Base-by-base conservation (phyloP, 2,888 invertebrate species). In the Stegophylla sp. region DNA sequence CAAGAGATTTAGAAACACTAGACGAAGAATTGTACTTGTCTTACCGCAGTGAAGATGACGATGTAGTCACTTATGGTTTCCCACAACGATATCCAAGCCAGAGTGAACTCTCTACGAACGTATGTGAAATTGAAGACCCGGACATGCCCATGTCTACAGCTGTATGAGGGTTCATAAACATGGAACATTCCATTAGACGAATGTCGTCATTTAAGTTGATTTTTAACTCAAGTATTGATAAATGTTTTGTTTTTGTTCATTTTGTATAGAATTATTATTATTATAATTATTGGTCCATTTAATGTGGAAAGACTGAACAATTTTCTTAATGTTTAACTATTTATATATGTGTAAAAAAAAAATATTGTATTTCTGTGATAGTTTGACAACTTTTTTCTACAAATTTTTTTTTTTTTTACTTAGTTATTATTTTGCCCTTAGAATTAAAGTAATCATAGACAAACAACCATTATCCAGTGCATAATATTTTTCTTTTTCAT, bases 101-200 rank as follows among this genome's bases (percentile, higher is more conserved):
- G 87, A 95, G 96, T 87, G 94, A 95, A 88, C 89, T 95, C 84
- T 96, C 96, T 75, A 92, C 93, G 75, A 92, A 92, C 86, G 89
- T 96, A 83, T 96, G 96, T 89, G 96, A 96, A 89, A 95, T 97
- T 85, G 96, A 96, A 87, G 94, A 94, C 82, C 84, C 85, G 12
- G 85, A 85, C 51, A 75, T 82, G 76, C 83, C 82, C 0, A 79
- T 79, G 79, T 79, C 79, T 15, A 79, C 79, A 3, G 79, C 79
- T 10, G 79, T 79, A 51, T 79, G 48, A 71, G 28, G 23, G n/a
- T 45, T 69, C 1, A 9, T 41, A 41, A 59, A 13, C 34, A 17
- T 69, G 34, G 17, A 71, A 79, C 79, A 79, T 79, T 79, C 79
- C 79, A 61, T 71, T 43, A 41, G 51, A 71, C 26, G n/a, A 63